Percentiles rank a stretch among this genome's conserved stretches.
Conservation (phyloP, 2,113 vertebrate genomes). For the Marmota monax region DNA sequence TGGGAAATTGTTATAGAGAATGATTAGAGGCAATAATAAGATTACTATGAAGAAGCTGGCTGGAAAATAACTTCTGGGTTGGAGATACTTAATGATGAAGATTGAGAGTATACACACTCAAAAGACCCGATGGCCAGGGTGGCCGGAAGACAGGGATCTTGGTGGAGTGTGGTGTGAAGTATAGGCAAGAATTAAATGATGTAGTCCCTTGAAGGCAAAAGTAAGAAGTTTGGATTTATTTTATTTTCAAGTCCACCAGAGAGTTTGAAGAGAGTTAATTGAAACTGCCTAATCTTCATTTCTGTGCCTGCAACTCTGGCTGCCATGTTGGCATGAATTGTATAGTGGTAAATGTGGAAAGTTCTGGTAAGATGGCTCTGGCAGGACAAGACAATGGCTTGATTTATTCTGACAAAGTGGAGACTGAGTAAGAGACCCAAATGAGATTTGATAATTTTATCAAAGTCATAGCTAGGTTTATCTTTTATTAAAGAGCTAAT, state of each 20-base stretch:
- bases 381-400: not conserved
- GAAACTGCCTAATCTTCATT: not conserved
- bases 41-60: not conserved
- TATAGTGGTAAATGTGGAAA: not conserved
- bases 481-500: no score
- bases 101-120: not conserved
- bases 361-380: not conserved
- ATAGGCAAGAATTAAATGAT: not conserved
- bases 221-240: not conserved
- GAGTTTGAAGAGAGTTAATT: slow-evolving; percentile 1
- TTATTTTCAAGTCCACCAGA: not conserved
- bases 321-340: not conserved
- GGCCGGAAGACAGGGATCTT: not conserved
- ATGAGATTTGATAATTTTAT: no score
- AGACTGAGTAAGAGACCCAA: not conserved
- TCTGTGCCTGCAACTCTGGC: not conserved
- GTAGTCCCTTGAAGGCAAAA: not conserved
- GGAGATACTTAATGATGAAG: not conserved
- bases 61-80: not conserved
- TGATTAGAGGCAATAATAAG: not conserved
- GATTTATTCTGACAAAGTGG: not conserved
- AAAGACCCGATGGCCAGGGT: not conserved
- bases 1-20: not conserved
- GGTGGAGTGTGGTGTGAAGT: not conserved
- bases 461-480: no score